Base-by-base conservation (phyloP, 2,888 invertebrate genomes). In the Tetheella fluctuosa region DNA sequence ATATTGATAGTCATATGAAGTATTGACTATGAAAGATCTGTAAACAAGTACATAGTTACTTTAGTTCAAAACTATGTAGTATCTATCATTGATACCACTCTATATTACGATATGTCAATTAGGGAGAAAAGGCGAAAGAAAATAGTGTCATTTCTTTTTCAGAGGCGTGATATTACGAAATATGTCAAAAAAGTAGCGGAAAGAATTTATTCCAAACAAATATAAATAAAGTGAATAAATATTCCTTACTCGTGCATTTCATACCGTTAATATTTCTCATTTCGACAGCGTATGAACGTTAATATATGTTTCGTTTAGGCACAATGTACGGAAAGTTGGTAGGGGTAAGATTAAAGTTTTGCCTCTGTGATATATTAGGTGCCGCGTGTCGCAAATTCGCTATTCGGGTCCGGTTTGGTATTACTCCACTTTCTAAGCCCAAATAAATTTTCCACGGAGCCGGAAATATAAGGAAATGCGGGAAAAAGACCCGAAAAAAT, bases 381-480 rank as follows among this genome's bases (percentile, higher is more conserved):
- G 79, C 77, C 79, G 79, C 74, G 74, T 81, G 84, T 83, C 83
- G 80, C 80, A 77, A 81, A 80, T 80, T 81, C 79, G 74, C 74
- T 76, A 73, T 80, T 78, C 73, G 78, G 80, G 79, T 81, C 81
- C 82, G 74, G 79, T 77, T 73, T 72, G 74, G 77, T 80, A 83
- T 81, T 76, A 80, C 83, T 82, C 77, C 76, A 79, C 79, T 83
- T 80, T 81, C 78, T 71, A 76, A 77, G 78, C 71, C 74, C 77
- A 84, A 81, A 85, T 86, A 87, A 84, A 85, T 86, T 81, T 81
- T 73, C 74, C 70, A 70, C 69, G 73, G 68, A 75, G 76, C 67
- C 78, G 80, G 79, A 84, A 83, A 85, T 83, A 85, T 83, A 85
- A 80, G 81, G 80, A 83, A 81, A 80, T 77, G 79, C 64, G 71